Evolutionary conservation across 1,140 invertebrate genomes (phyloP).

Genomic region (Drosophila equinoxialis): DNA sequence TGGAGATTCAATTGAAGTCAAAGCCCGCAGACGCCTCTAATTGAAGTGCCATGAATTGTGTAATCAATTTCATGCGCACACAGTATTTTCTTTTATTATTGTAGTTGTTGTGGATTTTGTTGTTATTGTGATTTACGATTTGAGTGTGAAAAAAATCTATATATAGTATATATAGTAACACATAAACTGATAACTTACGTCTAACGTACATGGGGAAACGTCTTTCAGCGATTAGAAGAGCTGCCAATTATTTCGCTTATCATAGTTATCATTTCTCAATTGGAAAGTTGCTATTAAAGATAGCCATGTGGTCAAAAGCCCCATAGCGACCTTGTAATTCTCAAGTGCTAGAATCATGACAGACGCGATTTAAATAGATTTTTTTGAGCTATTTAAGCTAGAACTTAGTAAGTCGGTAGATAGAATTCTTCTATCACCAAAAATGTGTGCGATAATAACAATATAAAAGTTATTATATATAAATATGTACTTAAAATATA

Average conservation of each 20-base stretch:
- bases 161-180: background rate
- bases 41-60: constrained; percentile 57
- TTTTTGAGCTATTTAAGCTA: background rate
- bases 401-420: background rate
- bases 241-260: constrained; percentile 24
- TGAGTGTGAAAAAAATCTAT: constrained; percentile 29
- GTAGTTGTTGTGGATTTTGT: background rate
- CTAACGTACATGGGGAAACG: constrained; percentile 14
- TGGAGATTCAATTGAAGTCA: constrained; percentile 32
- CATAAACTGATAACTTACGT: constrained; percentile 45
- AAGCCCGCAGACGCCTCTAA: constrained; percentile 43
- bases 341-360: constrained; percentile 9
- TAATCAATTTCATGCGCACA: constrained; percentile 49
- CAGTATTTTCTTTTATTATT: background rate
- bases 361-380: constrained; percentile 1
- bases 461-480: background rate
- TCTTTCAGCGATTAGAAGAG: constrained; percentile 24
- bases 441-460: background rate
- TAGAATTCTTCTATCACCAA: background rate
- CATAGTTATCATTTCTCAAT: background rate
- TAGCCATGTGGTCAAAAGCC: background rate
- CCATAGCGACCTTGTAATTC: background rate
- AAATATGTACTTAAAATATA: background rate
- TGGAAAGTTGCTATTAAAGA: background rate
- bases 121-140: constrained; percentile 42